These are phyloP conservation scores for Apamea monoglypha DNA, from an alignment of 2,888 invertebrate genomes.

Conservation along the genomic window DNA sequence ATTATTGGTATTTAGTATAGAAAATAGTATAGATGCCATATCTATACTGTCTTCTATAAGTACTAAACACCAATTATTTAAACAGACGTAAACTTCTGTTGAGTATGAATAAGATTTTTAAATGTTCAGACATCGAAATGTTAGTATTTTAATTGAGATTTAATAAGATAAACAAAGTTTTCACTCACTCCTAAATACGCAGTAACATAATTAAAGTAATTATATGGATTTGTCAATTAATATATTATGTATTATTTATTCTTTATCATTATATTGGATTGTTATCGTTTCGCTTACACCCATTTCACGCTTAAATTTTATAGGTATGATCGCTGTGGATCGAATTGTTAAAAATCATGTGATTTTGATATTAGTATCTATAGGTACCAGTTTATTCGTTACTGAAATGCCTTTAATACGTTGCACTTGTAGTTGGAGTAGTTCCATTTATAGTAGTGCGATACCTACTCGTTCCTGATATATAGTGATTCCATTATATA, in stretches of 20 bases:
- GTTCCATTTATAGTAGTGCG: neutral
- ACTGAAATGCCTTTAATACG: neutral
- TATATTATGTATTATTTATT: neutral
- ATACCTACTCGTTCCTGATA: neutral
- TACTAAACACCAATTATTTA: too few species aligned
- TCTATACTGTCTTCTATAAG: too few species aligned
- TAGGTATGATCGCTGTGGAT: neutral
- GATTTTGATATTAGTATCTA: neutral
- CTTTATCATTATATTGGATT: neutral
- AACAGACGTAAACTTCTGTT: neutral
- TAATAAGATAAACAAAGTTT: neutral
- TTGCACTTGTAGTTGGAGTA: neutral
- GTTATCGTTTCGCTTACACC: slow-evolving; percentile 4
- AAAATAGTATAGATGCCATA: neutral
- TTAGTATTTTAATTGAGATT: neutral
- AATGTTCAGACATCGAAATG: neutral
- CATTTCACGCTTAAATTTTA: slow-evolving; percentile 13
- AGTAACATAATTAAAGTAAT: neutral
- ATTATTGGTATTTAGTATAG: neutral
- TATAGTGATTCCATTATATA: neutral
- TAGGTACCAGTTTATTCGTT: too few species aligned
- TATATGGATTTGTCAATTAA: neutral
- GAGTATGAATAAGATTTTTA: neutral
- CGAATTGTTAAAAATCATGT: slow-evolving; percentile 11
- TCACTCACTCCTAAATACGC: neutral